These are phyloP conservation scores for Aselliscus stoliczkanus DNA, from an alignment of 2,797 vertebrate genomes.

Conservation along the genomic window DNA sequence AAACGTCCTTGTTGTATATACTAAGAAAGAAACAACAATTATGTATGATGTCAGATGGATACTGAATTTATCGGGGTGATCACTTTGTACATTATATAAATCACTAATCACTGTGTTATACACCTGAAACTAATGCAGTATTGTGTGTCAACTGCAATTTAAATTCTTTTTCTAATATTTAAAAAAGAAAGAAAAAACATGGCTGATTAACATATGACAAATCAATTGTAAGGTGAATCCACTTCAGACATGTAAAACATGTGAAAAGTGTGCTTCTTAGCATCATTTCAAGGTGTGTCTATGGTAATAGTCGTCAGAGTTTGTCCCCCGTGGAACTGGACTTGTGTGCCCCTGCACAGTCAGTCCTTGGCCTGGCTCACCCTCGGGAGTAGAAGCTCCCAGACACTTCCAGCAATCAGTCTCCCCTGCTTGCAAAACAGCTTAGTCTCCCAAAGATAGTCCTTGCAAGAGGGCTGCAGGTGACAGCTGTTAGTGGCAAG, in stretches of 20 bases:
- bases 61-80: no score
- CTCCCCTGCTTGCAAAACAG: constrained; percentile 10
- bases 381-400: background rate
- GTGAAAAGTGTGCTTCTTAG: background rate
- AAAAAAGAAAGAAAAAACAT: background rate
- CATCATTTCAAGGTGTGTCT: background rate
- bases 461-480: background rate
- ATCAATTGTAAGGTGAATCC: background rate
- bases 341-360: background rate
- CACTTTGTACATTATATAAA: no score
- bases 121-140: no score
- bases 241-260: background rate
- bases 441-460: background rate
- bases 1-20: background rate
- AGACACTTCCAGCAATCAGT: background rate
- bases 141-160: no score
- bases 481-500: background rate
- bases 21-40: background rate
- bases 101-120: no score
- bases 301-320: background rate
- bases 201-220: background rate
- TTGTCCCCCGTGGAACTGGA: background rate
- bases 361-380: background rate
- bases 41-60: no score
- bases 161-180: no score